Evolutionary conservation across 37 sponge, comb jelly and placozoan species (phyloP).

Genomic region (Axinella damicornis): DNA sequence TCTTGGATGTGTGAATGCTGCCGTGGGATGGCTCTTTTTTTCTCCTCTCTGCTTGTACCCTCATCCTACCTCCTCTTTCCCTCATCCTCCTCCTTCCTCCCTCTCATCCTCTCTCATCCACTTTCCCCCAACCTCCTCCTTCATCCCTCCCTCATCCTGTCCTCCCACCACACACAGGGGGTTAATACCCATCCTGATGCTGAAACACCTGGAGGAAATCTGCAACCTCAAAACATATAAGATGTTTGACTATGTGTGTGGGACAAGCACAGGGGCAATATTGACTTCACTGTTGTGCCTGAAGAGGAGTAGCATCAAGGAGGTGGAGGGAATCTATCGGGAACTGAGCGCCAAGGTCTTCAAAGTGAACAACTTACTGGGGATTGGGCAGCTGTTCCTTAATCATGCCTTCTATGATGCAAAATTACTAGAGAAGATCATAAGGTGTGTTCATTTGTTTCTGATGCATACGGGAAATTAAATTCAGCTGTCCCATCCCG

Average conservation of each 20-base stretch:
- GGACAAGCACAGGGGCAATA: slow-evolving; percentile 78
- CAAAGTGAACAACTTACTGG: slow-evolving; percentile 75
- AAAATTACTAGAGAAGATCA: slow-evolving; percentile 41
- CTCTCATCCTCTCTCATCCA: no score
- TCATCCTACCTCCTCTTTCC: no score
- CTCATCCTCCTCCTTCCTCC: no score
- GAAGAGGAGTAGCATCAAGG: slow-evolving; percentile 1
- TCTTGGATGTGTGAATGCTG: no score
- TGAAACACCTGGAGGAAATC: slow-evolving; percentile 66
- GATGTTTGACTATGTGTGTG: slow-evolving; percentile 87
- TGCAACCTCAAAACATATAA: slow-evolving; percentile 34
- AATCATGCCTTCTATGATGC: slow-evolving; percentile 83
- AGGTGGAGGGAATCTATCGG: slow-evolving; percentile 36
- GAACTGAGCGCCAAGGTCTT: slow-evolving; percentile 69
- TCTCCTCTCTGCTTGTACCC: no score
- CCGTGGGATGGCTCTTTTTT: no score
- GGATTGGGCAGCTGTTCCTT: slow-evolving; percentile 70
- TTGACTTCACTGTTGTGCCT: slow-evolving; percentile 58
- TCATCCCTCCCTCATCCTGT: neutral
- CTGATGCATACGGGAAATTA: no score
- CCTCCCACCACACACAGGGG: slow-evolving; percentile 52
- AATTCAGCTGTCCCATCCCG: no score
- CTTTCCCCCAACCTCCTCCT: neutral
- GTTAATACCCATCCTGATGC: slow-evolving; percentile 66
- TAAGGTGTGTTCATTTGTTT: slow-evolving; percentile 70